These are phyloP conservation scores for Opisthograptis luteolata DNA, from an alignment of 2,888 invertebrate genomes.

Conservation along the genomic window DNA sequence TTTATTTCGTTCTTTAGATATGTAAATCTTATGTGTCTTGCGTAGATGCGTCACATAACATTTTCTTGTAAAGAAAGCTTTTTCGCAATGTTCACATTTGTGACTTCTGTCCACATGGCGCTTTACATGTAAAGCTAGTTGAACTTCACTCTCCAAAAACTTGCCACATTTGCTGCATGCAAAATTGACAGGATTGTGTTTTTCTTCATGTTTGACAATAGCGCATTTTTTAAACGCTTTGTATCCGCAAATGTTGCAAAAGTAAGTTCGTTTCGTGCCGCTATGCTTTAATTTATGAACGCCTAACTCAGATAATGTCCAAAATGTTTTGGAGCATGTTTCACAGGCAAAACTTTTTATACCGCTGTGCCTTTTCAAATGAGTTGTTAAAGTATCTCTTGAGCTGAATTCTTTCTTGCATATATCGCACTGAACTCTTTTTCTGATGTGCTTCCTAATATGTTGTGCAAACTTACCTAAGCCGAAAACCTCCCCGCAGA, in stretches of 20 bases:
- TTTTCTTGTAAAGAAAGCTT: constrained; percentile 37
- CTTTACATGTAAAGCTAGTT: constrained; percentile 55
- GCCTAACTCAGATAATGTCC: neutral
- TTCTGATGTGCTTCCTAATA: constrained; percentile 2
- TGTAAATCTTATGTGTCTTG: neutral
- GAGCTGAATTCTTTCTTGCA: neutral
- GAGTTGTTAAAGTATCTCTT: neutral
- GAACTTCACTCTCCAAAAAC: constrained; percentile 54
- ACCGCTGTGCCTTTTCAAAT: constrained; percentile 5
- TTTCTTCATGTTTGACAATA: constrained; percentile 53
- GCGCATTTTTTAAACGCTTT: neutral
- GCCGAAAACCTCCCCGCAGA: constrained; percentile 1
- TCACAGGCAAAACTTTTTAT: neutral
- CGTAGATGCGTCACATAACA: constrained; percentile 1
- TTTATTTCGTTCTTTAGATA: constrained; percentile 1
- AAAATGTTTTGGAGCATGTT: constrained; percentile 4
- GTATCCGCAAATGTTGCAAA: constrained; percentile 8
- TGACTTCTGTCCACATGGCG: constrained; percentile 60
- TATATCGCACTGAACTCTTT: neutral
- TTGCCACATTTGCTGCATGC: constrained; percentile 61
- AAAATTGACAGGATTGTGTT: constrained; percentile 54
- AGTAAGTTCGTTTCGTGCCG: neutral
- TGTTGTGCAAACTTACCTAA: neutral
- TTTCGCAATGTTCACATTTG: constrained; percentile 59
- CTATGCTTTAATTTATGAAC: neutral